A percentile compares a stretch with the other conserved stretches of the same genome.
These are phyloP conservation scores for Gobionotothen gibberifrons DNA, from an alignment of 2,797 vertebrate species.

Conservation along the genomic window DNA sequence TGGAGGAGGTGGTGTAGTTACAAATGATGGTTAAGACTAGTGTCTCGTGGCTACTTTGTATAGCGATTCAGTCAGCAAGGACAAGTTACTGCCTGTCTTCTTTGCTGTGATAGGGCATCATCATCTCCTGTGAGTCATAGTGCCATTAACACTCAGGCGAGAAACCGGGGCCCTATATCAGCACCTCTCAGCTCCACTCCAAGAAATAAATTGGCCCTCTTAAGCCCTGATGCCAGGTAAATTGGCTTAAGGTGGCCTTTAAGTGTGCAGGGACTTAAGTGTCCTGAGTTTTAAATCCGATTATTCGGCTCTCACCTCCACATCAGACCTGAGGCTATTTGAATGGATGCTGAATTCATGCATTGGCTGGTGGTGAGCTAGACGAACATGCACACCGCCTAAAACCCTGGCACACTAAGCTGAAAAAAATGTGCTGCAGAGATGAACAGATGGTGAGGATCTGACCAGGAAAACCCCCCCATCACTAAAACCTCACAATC, in stretches of 20 bases:
- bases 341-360: constrained; percentile 66
- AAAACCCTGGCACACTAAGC: constrained; percentile 57
- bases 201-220: constrained; percentile 82
- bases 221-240: constrained; percentile 82
- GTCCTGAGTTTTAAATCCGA: constrained; percentile 82
- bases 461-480: constrained; percentile 48
- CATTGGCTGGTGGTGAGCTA: constrained; percentile 39
- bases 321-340: constrained; percentile 75
- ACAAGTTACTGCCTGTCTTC: constrained; percentile 43
- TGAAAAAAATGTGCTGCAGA: constrained; percentile 51
- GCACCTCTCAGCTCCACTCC: constrained; percentile 70
- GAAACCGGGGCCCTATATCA: constrained; percentile 65
- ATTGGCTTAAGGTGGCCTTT: constrained; percentile 85
- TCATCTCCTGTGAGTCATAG: constrained; percentile 69
- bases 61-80: constrained; percentile 56
- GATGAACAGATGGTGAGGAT: constrained; percentile 77
- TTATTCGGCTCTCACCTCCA: constrained; percentile 80
- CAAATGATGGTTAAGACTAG: constrained; percentile 44
- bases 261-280: constrained; percentile 81
- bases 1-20: constrained; percentile 45
- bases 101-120: constrained; percentile 58
- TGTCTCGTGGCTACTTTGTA: constrained; percentile 44
- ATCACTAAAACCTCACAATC: constrained; percentile 61
- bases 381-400: constrained; percentile 38
- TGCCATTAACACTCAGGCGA: constrained; percentile 70